These are phyloP conservation scores for Chymomyza amoena DNA, from an alignment of 2,888 invertebrate genomes.

Conservation along the genomic window DNA sequence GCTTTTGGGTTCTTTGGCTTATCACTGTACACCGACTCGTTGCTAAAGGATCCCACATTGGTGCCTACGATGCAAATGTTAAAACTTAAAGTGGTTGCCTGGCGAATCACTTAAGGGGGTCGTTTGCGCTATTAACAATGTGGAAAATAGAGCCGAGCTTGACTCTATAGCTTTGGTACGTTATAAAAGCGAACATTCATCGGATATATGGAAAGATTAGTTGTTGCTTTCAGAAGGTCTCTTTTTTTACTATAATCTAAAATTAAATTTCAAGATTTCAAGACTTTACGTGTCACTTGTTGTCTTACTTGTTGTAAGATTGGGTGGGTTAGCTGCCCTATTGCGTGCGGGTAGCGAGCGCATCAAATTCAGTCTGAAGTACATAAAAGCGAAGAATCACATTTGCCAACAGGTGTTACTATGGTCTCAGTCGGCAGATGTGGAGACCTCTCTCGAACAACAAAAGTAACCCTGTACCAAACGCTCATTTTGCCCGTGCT, in stretches of 20 bases:
- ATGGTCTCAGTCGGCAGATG: too few relatives aligned
- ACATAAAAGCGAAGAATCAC: too few relatives aligned
- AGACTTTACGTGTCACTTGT: not conserved
- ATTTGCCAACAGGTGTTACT: too few relatives aligned
- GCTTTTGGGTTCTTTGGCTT: conserved; percentile 91
- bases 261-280: not conserved
- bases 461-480: too few relatives aligned
- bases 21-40: conserved; percentile 92
- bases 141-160: conserved; percentile 21
- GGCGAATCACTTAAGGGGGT: conserved; percentile 29
- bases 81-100: conserved; percentile 21
- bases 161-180: conserved; percentile 17
- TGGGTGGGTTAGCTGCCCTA: not conserved
- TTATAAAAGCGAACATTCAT: not conserved
- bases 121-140: conserved; percentile 46
- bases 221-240: not conserved
- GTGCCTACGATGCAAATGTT: conserved; percentile 10
- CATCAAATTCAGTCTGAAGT: conserved; percentile 63
- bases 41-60: conserved; percentile 84
- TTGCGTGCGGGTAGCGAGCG: conserved; percentile 49
- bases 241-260: not conserved
- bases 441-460: too few relatives aligned
- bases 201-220: not conserved
- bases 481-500: too few relatives aligned
- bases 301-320: not conserved